Conservation (phyloP, 2,113 vertebrate genomes). For the Zonotrichia leucophrys region DNA sequence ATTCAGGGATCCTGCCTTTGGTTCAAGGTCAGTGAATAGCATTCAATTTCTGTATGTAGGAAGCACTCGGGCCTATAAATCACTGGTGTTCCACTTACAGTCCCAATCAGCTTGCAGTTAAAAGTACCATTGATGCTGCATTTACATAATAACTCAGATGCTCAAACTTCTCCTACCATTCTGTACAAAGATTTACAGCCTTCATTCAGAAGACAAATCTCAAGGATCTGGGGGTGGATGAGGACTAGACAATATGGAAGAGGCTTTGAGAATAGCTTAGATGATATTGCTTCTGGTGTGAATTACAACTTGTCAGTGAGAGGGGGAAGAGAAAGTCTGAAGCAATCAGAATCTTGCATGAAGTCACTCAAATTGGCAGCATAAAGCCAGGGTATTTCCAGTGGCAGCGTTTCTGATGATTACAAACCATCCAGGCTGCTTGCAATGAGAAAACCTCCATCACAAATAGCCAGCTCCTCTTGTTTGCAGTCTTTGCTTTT, state of each 20-base stretch:
- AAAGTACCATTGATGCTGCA: neutral
- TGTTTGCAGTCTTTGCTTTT: neutral
- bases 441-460: neutral
- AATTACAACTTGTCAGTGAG: conserved; percentile 11
- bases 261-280: conserved; percentile 5
- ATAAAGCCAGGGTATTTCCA: neutral
- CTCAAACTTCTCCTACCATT: neutral
- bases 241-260: neutral
- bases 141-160: conserved; percentile 6
- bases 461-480: neutral
- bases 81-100: neutral
- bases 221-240: neutral
- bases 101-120: neutral
- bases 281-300: neutral
- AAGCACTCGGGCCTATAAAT: neutral
- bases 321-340: neutral
- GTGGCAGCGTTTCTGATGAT: neutral
- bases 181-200: conserved; percentile 1
- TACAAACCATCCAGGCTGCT: neutral
- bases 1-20: neutral
- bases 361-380: neutral
- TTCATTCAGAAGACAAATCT: conserved; percentile 11
- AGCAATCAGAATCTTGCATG: neutral
- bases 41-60: neutral
- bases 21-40: neutral